Percentiles rank a stretch among this genome's conserved stretches.
Conservation (phyloP, 2,797 vertebrate species). For the Morus bassanus region DNA sequence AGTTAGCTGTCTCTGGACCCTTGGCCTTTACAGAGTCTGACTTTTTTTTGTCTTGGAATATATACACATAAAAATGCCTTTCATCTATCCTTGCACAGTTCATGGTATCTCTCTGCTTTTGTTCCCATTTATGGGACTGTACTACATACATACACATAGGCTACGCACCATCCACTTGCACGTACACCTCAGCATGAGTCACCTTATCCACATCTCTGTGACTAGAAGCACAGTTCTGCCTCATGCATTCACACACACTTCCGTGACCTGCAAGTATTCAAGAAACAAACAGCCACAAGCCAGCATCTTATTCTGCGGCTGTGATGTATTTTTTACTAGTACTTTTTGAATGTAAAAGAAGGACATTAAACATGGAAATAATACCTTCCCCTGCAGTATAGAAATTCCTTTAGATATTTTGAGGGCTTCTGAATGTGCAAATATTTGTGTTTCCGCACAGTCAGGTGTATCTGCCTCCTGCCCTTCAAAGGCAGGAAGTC, state of each 20-base stretch:
- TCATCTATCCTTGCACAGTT: background rate
- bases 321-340: background rate
- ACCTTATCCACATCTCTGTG: background rate
- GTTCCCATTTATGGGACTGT: background rate
- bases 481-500: conserved; percentile 46
- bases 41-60: background rate
- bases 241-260: fast-evolving
- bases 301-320: background rate
- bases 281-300: background rate
- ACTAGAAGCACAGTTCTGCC: background rate
- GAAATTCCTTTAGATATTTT: background rate
- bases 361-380: conserved; percentile 4
- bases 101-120: background rate
- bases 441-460: conserved; percentile 45
- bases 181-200: background rate
- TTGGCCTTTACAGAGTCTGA: background rate
- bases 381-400: background rate
- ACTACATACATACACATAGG: background rate
- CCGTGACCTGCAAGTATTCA: background rate
- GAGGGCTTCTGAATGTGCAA: conserved; percentile 19
- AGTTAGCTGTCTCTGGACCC: background rate
- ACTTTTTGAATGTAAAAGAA: background rate
- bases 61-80: background rate
- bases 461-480: conserved; percentile 43
- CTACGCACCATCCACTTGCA: background rate